Conservation (phyloP, 1,140 invertebrate species). For the Melipona quadrifasciata region DNA sequence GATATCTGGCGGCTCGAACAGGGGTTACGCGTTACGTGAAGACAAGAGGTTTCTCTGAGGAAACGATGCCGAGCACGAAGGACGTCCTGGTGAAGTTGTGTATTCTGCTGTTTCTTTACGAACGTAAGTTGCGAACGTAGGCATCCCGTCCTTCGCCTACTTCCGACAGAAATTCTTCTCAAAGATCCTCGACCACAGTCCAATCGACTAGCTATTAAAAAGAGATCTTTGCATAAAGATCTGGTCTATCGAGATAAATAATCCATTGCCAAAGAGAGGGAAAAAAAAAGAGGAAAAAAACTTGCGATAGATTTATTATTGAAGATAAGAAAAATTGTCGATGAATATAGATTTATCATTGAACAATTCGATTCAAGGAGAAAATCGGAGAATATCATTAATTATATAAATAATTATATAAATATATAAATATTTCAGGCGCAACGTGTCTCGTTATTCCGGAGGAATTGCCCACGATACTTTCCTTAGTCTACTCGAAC, state of each 20-base stretch:
- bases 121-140: constrained; percentile 47
- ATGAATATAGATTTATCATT: too few species aligned
- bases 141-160: constrained; percentile 48
- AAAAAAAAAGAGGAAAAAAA: too few species aligned
- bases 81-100: constrained; percentile 34
- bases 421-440: constrained; percentile 71
- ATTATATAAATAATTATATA: background rate
- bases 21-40: background rate
- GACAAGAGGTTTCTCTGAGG: background rate
- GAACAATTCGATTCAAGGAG: too few species aligned
- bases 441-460: constrained; percentile 85
- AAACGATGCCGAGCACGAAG: constrained; percentile 43
- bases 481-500: constrained; percentile 90
- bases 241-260: too few species aligned
- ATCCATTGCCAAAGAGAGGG: too few species aligned
- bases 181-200: constrained; percentile 8
- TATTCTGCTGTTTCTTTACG: constrained; percentile 53
- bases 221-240: background rate
- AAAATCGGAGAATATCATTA: background rate
- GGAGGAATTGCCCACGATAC: constrained; percentile 88
- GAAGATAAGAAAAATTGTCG: too few species aligned
- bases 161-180: constrained; percentile 9
- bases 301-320: too few species aligned
- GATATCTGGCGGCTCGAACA: background rate
- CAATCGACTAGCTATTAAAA: too few species aligned